Evolutionary conservation across 1,140 invertebrate genomes (phyloP).

Genomic region (Bombus fervidus): DNA sequence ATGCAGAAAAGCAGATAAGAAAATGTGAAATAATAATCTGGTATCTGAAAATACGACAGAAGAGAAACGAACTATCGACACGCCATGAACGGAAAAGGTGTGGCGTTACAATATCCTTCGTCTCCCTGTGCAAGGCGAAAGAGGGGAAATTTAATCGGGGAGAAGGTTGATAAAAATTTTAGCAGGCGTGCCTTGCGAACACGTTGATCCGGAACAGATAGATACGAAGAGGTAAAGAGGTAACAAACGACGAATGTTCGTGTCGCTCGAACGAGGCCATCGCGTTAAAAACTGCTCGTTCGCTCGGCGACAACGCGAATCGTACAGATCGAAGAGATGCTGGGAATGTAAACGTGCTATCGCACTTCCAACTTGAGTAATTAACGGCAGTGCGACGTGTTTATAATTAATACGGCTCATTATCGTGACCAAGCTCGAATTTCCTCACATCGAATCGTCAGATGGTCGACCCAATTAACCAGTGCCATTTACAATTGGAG

Average conservation of each 20-base stretch:
- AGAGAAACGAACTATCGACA: slow-evolving; percentile 14
- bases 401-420: slow-evolving; percentile 66
- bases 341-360: slow-evolving; percentile 6
- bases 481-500: slow-evolving; percentile 58
- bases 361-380: slow-evolving; percentile 52
- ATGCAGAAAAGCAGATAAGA: not conserved
- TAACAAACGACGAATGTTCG: slow-evolving; percentile 13
- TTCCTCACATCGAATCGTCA: slow-evolving; percentile 62
- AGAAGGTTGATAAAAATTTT: slow-evolving; percentile 29
- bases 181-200: not conserved
- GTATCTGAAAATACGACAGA: not conserved
- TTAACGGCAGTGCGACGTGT: slow-evolving; percentile 47
- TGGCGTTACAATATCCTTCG: not conserved
- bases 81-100: slow-evolving; percentile 5
- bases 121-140: no score
- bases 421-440: slow-evolving; percentile 59
- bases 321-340: not conserved
- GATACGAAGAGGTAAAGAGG: no score
- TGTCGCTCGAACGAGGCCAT: not conserved
- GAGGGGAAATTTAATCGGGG: slow-evolving; percentile 34
- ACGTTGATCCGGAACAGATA: not conserved
- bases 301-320: slow-evolving; percentile 11
- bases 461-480: slow-evolving; percentile 66
- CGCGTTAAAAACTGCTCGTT: slow-evolving; percentile 32
- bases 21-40: not conserved